phyloP scores from a whole-genome alignment of 2,113 vertebrate genomes.

The Promerops cafer region DNA sequence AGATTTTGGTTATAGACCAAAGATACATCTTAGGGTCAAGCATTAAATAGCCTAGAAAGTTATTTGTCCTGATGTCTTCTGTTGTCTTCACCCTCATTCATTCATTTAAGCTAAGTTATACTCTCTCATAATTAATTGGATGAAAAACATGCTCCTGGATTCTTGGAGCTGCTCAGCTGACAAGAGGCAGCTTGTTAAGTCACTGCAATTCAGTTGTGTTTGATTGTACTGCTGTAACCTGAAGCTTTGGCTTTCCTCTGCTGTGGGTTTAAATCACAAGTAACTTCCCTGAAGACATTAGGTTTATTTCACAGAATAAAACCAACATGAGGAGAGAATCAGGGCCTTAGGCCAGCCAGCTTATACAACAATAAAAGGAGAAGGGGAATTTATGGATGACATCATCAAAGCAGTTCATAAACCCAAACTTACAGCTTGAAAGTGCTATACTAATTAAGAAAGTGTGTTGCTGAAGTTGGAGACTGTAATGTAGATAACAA shows the following conservation, averaged over 20 bases:
- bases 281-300: constrained; percentile 11
- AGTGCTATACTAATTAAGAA: neutral
- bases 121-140: neutral
- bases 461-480: neutral
- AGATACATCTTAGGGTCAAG: neutral
- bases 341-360: neutral
- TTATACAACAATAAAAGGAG: neutral
- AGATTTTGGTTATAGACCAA: neutral
- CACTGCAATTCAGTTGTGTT: constrained; percentile 28
- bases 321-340: neutral
- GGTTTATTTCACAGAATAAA: constrained; percentile 30
- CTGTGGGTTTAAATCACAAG: constrained; percentile 1
- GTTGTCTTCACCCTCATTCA: neutral
- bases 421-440: neutral
- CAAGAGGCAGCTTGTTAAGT: constrained; percentile 24
- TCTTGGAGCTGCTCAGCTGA: constrained; percentile 2
- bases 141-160: neutral
- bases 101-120: neutral
- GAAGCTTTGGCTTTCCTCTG: constrained; percentile 19
- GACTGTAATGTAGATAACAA: neutral
- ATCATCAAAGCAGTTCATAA: neutral
- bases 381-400: neutral
- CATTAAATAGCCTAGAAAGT: neutral
- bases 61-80: neutral
- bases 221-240: neutral